Conservation (phyloP, 2,797 vertebrate genomes). For the Clamator glandarius region DNA sequence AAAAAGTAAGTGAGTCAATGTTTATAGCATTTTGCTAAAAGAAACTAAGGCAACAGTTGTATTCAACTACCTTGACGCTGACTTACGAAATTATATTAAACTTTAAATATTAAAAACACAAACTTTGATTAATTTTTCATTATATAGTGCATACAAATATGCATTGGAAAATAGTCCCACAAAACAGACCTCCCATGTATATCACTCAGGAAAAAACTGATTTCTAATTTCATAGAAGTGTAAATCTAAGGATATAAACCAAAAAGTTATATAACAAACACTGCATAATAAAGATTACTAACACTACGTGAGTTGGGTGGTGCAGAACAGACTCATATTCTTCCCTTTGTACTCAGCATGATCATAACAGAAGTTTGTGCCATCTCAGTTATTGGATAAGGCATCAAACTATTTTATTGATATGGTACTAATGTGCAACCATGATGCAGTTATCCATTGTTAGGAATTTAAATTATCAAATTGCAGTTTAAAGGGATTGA, state of each 20-base stretch:
- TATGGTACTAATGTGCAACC: neutral
- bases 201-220: neutral
- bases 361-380: neutral
- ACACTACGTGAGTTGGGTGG: neutral
- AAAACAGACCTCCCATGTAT: neutral
- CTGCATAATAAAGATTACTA: neutral
- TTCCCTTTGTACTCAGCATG: neutral
- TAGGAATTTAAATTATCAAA: neutral
- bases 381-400: neutral
- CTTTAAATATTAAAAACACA: neutral
- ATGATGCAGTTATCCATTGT: neutral
- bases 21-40: neutral
- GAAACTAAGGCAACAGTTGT: neutral
- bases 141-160: neutral
- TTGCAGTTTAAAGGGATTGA: neutral
- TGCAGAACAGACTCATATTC: neutral
- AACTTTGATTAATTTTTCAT: neutral
- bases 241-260: neutral
- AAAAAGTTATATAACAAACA: neutral
- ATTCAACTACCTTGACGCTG: neutral
- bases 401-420: neutral
- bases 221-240: neutral
- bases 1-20: neutral
- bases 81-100: neutral
- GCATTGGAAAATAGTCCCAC: neutral